Percentiles rank a stretch among this genome's conserved stretches.
Evolutionary conservation across 2,797 vertebrate genomes (phyloP).

Genomic region (Leuciscus waleckii): DNA sequence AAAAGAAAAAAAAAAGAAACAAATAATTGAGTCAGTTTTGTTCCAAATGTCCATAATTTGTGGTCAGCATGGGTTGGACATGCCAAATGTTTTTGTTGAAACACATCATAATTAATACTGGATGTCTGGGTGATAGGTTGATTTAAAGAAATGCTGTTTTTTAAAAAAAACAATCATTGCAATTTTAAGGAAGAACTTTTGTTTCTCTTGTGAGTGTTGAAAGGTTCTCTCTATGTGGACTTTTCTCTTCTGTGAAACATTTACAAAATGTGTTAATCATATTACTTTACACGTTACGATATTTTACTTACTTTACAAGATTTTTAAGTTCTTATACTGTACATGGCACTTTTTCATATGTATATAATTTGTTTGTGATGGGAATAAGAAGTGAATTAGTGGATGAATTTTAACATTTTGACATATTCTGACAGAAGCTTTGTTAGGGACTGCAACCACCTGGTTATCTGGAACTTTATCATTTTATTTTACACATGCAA

Average conservation of each 20-base stretch:
- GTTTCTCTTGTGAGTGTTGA: constrained; percentile 10
- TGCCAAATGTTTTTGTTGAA: not conserved
- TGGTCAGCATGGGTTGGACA: not conserved
- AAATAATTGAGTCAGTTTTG: constrained; percentile 3
- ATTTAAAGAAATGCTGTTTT: not conserved
- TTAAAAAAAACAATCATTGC: not conserved
- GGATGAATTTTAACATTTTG: not conserved
- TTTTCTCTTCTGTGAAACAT: not conserved
- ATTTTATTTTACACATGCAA: too few species aligned
- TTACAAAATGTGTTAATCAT: not conserved
- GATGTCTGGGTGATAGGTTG: not conserved
- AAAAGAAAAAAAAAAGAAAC: constrained; percentile 26
- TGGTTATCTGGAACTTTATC: too few species aligned
- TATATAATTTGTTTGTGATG: not conserved
- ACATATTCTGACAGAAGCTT: not conserved
- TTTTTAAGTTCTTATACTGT: not conserved
- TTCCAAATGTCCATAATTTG: constrained; percentile 19
- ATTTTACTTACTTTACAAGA: not conserved
- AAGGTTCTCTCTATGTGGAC: not conserved
- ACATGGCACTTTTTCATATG: not conserved
- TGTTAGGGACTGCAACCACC: too few species aligned
- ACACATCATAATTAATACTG: constrained; percentile 27
- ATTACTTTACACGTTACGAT: not conserved
- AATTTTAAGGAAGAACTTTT: not conserved
- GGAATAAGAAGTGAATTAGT: not conserved